Evolutionary conservation across 2,888 invertebrate genomes (phyloP).

Genomic region (Sesia bembeciformis): DNA sequence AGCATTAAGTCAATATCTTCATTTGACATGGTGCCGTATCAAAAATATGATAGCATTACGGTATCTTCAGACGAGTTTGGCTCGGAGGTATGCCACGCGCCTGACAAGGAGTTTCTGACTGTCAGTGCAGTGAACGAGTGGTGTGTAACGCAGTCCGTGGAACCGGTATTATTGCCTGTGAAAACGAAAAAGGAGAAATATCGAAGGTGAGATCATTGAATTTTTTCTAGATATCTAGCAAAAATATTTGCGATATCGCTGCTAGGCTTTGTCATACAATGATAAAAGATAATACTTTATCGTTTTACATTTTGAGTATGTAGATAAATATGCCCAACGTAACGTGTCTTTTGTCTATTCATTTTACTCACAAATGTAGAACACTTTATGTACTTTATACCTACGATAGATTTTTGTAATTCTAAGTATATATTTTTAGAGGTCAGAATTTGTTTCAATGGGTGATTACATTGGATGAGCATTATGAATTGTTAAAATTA

Average conservation of each 20-base stretch:
- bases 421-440: no score
- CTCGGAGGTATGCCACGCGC: slow-evolving; percentile 65
- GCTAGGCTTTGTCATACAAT: slow-evolving; percentile 36
- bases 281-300: slow-evolving; percentile 46
- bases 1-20: slow-evolving; percentile 69
- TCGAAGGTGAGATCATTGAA: slow-evolving; percentile 60
- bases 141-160: slow-evolving; percentile 59
- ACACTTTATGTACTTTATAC: no score
- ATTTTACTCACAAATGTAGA: slow-evolving; percentile 5
- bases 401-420: no score
- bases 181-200: slow-evolving; percentile 71
- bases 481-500: no score
- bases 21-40: slow-evolving; percentile 66
- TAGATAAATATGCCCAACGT: slow-evolving; percentile 32
- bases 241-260: slow-evolving; percentile 56
- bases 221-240: slow-evolving; percentile 5
- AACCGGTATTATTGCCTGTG: slow-evolving; percentile 56
- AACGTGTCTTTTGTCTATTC: slow-evolving; percentile 36
- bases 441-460: no score
- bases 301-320: slow-evolving; percentile 32
- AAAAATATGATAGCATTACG: slow-evolving; percentile 67
- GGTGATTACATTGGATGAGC: no score
- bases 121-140: slow-evolving; percentile 71
- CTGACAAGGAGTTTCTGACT: slow-evolving; percentile 61
- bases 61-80: slow-evolving; percentile 69